These are phyloP conservation scores for Nasonia longicornis DNA, from an alignment of 1,140 invertebrate genomes.

Conservation along the genomic window DNA sequence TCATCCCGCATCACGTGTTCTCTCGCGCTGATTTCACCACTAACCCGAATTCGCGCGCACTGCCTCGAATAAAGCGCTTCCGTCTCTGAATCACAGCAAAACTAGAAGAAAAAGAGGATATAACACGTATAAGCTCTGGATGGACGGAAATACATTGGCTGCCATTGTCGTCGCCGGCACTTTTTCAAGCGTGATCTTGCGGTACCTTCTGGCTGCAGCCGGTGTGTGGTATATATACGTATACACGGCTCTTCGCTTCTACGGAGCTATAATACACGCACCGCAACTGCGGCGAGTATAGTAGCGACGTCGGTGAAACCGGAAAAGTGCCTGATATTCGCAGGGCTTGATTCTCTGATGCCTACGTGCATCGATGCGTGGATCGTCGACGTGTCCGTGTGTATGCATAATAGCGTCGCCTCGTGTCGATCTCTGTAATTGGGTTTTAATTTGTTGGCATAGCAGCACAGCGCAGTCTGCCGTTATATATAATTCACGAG, in stretches of 20 bases:
- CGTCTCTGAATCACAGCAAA: background rate
- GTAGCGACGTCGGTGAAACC: constrained; percentile 7
- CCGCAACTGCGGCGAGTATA: too few relatives aligned
- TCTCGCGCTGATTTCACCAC: background rate
- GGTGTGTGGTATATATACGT: background rate
- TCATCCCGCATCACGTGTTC: too few relatives aligned
- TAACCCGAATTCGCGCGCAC: background rate
- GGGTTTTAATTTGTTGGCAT: background rate
- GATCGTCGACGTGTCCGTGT: background rate
- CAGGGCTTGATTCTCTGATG: background rate
- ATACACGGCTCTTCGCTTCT: background rate
- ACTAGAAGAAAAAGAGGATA: background rate
- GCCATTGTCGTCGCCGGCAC: background rate
- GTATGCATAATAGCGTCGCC: background rate
- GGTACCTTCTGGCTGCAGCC: background rate
- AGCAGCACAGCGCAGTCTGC: background rate
- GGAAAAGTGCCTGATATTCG: constrained; percentile 26
- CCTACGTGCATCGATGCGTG: background rate
- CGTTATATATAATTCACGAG: too few relatives aligned
- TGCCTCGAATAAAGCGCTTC: background rate
- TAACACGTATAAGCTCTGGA: background rate
- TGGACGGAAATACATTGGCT: constrained; percentile 1
- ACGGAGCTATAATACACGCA: background rate
- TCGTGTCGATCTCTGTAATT: background rate
- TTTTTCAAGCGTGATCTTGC: constrained; percentile 34